These are phyloP conservation scores for Fopius arisanus DNA, from an alignment of 1,140 invertebrate genomes.

Conservation along the genomic window DNA sequence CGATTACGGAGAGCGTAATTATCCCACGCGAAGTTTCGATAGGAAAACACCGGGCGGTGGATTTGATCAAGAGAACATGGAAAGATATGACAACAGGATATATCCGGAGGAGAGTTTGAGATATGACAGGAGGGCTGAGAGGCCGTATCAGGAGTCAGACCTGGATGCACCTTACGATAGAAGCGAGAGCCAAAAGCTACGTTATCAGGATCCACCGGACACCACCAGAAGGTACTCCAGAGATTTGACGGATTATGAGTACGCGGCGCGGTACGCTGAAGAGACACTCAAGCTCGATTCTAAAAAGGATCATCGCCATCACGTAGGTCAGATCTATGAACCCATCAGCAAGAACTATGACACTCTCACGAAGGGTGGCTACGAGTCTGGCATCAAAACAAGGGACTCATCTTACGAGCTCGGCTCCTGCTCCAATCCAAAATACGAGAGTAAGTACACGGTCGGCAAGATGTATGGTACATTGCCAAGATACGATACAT, in stretches of 20 bases:
- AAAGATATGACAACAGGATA: conserved; percentile 57
- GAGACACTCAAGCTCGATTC: conserved; percentile 59
- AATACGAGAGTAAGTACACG: conserved; percentile 54
- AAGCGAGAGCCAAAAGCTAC: conserved; percentile 47
- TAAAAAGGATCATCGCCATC: conserved; percentile 54
- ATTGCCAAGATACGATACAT: conserved; percentile 55
- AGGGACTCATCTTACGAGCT: conserved; percentile 57
- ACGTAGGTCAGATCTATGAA: conserved; percentile 45
- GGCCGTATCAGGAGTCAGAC: conserved; percentile 59
- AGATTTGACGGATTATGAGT: conserved; percentile 57
- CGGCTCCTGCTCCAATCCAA: conserved; percentile 38
- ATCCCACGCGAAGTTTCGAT: conserved; percentile 50
- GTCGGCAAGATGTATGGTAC: conserved; percentile 57
- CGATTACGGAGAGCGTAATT: conserved; percentile 40
- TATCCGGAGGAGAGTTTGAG: conserved; percentile 55
- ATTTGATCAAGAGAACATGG: conserved; percentile 51
- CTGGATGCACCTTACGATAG: conserved; percentile 58
- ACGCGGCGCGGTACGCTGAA: conserved; percentile 54
- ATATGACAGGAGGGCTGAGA: conserved; percentile 48
- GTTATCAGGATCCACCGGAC: conserved; percentile 46
- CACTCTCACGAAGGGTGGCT: conserved; percentile 46
- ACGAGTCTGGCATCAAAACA: conserved; percentile 60
- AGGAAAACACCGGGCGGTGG: conserved; percentile 39
- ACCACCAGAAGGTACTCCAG: conserved; percentile 52
- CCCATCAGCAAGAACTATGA: conserved; percentile 33